Evolutionary conservation across 2,888 invertebrate species (phyloP), one percentile per base, ranked within the genome.

Genomic region (Fragum sueziense): DNA sequence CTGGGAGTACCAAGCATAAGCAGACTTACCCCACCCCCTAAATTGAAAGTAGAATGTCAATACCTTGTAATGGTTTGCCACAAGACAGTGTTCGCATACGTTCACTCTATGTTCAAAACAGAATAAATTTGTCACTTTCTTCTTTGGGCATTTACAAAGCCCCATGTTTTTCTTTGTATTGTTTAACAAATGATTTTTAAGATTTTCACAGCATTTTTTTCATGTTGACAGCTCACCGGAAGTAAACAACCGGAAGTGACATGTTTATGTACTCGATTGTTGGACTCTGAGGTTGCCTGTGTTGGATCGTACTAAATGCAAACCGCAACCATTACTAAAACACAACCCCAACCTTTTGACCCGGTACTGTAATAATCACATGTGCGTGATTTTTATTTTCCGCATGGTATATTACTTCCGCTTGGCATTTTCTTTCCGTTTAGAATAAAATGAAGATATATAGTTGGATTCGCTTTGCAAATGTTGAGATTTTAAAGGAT

Each of bases 81-180:
- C 97, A 96, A 99, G 97, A 94, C 99, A 99, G 94, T 97, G 96
- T 94, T 99, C 99, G 94, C 99, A 99, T 91, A 99, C 99, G 95
- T 99, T 99, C 37, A 99, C 99, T 90, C 98, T 95, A 94, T 99
- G 99, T 93, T 99, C 99, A 94, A 98, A 99, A 94, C 99, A 99
- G 95, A 99, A 99, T 93, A 99, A 97, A 94, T 98, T 99, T 76
- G 99, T 99, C 84, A 99, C 98, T 94, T 97, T 96, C 89, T 97
- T 95, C 94, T 99, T 98, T 27, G 99, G 98, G 94, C 99, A 99
- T 94, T 99, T 99, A 94, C 99, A 99, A 84, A 99, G 95, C 84
- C 99, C 99, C 99, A 99, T 99, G 11, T n/a, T 76, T 69, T 7
- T 27, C 4, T 29, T 25, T 34, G 27, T 65, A 4, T 17, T 27